Evolutionary conservation across 2,113 vertebrate genomes (phyloP).

Genomic region (Scalopus aquaticus): DNA sequence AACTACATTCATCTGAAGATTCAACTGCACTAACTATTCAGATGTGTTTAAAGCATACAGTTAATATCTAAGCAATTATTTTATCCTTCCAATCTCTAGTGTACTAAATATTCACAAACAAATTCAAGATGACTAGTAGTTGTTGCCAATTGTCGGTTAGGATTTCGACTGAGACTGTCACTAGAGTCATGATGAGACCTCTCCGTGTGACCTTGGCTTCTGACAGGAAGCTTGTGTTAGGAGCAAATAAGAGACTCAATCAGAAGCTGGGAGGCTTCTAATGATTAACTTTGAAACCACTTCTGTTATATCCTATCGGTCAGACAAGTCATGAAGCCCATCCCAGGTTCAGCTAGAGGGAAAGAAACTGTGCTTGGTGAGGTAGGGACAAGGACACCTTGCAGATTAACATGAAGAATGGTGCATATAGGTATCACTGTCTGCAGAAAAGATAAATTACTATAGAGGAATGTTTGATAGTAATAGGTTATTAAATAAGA

Average conservation of each 20-base stretch:
- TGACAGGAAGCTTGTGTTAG: background rate
- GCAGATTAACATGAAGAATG: background rate
- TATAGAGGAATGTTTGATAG: background rate
- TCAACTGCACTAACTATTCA: background rate
- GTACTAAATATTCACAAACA: too few species aligned
- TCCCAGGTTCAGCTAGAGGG: background rate
- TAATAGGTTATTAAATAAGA: background rate
- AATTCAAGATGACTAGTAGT: background rate
- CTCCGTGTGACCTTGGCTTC: background rate
- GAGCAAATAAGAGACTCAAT: background rate
- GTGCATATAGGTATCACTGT: background rate
- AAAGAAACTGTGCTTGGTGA: background rate
- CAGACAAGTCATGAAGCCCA: background rate
- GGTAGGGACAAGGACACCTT: background rate
- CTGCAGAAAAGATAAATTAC: background rate
- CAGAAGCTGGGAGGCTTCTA: background rate
- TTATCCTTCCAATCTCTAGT: too few species aligned
- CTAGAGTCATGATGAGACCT: background rate
- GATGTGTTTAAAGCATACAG: too few species aligned
- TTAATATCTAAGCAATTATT: too few species aligned
- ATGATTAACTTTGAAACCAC: background rate
- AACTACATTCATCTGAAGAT: background rate
- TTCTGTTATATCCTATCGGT: background rate
- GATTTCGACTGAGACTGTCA: background rate
- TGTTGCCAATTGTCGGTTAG: background rate